Percentiles rank a stretch among this genome's conserved stretches.
These are phyloP conservation scores for Allacma fusca DNA, from an alignment of 2,888 invertebrate species.

Conservation along the genomic window DNA sequence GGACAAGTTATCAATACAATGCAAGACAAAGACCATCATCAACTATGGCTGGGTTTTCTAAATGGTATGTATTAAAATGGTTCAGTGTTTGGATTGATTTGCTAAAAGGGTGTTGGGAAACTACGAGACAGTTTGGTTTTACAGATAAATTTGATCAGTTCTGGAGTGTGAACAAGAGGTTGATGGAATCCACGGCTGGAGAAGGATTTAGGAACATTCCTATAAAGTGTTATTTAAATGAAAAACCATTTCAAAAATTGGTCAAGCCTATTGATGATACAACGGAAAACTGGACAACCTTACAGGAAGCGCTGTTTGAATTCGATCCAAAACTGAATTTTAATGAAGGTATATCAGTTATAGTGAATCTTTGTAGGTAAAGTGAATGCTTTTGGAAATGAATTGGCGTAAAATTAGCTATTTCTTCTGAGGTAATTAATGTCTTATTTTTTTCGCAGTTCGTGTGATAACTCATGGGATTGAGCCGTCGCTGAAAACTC, in stretches of 20 bases:
- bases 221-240: slow-evolving; percentile 77
- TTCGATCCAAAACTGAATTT: slow-evolving; percentile 68
- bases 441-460: slow-evolving; percentile 73
- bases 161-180: slow-evolving; percentile 93
- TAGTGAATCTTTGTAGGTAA: too few species aligned
- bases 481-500: slow-evolving; percentile 83
- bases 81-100: too few species aligned
- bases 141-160: slow-evolving; percentile 98
- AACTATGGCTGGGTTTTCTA: slow-evolving; percentile 91
- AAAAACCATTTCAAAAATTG: slow-evolving; percentile 77
- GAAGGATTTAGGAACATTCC: slow-evolving; percentile 90
- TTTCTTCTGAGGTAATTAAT: too few species aligned
- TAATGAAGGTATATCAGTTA: slow-evolving; percentile 23
- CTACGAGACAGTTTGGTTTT: too few species aligned
- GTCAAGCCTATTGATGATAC: slow-evolving; percentile 76
- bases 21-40: slow-evolving; percentile 96
- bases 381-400: too few species aligned
- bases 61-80: too few species aligned
- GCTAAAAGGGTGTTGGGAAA: too few species aligned
- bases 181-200: slow-evolving; percentile 84
- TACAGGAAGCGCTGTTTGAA: slow-evolving; percentile 76
- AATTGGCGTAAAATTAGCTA: too few species aligned
- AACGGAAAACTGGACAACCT: slow-evolving; percentile 76
- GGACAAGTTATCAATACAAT: slow-evolving; percentile 87
- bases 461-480: slow-evolving; percentile 88